These are phyloP conservation scores for Drosophila paramelanica DNA, from an alignment of 2,888 invertebrate species.

Conservation along the genomic window DNA sequence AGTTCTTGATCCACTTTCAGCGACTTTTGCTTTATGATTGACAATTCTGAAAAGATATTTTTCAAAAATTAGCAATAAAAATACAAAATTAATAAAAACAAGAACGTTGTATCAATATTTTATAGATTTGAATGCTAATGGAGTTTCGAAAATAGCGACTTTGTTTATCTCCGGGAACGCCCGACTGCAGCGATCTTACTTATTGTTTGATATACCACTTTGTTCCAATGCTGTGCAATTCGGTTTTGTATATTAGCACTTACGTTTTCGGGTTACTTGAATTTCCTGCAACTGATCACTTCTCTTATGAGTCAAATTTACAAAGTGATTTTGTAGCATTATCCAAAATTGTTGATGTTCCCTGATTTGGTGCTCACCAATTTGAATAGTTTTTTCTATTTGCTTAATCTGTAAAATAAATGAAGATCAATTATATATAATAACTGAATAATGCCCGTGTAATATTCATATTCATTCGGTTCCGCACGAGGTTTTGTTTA, in stretches of 20 bases:
- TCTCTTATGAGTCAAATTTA: slow-evolving; percentile 89
- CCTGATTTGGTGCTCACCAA: slow-evolving; percentile 88
- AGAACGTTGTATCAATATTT: no score
- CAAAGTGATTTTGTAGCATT: slow-evolving; percentile 90
- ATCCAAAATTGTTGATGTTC: slow-evolving; percentile 91
- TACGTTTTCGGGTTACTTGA: slow-evolving; percentile 90
- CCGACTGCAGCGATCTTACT: no score
- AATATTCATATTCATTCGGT: no score
- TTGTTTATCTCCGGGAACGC: no score
- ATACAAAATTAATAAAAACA: no score
- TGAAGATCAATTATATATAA: not conserved
- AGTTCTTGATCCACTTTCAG: slow-evolving; percentile 89
- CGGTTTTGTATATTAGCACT: slow-evolving; percentile 63
- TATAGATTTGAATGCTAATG: no score
- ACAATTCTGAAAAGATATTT: slow-evolving; percentile 69
- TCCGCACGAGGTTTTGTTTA: no score
- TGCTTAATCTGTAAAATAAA: slow-evolving; percentile 86
- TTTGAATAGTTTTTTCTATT: slow-evolving; percentile 88
- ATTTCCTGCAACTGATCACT: slow-evolving; percentile 89
- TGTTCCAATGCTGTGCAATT: not conserved
- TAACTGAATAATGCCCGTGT: not conserved
- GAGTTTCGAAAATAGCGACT: no score
- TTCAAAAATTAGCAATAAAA: no score
- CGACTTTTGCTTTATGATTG: slow-evolving; percentile 90
- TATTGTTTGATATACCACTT: no score